Evolutionary conservation across 1,140 invertebrate genomes (phyloP).

Genomic region (Cryptotermes secundus): DNA sequence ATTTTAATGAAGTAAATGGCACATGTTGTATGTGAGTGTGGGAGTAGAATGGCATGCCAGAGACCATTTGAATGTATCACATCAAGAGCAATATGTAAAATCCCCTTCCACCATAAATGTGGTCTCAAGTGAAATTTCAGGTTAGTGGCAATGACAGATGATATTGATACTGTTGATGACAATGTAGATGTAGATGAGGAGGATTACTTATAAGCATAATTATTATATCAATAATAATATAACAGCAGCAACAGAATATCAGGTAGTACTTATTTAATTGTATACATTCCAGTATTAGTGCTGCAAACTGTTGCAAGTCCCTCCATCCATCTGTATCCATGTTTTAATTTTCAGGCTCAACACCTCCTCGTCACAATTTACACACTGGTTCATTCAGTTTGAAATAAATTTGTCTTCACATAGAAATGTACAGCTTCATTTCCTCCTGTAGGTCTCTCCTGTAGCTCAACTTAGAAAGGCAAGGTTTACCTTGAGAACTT

Average conservation of each 20-base stretch:
- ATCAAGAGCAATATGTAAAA: constrained; percentile 7
- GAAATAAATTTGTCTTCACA: neutral
- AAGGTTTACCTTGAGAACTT: no score
- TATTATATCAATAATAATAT: constrained; percentile 14
- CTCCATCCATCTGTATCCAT: constrained; percentile 4
- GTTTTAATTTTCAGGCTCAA: constrained; percentile 7
- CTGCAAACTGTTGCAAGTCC: neutral
- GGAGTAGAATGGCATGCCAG: neutral
- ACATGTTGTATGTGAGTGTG: neutral
- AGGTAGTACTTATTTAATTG: neutral
- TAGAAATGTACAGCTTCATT: neutral
- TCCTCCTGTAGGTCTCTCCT: neutral
- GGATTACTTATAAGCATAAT: constrained; percentile 10
- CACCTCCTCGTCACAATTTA: neutral
- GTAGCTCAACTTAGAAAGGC: no score
- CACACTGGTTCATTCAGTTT: neutral
- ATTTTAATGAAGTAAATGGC: neutral
- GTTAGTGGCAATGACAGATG: constrained; percentile 1
- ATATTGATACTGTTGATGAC: constrained; percentile 17
- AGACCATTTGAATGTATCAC: constrained; percentile 19
- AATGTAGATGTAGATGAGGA: constrained; percentile 1
- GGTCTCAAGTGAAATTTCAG: neutral
- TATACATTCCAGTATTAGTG: constrained; percentile 7
- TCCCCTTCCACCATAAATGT: neutral
- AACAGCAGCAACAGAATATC: neutral